These are phyloP conservation scores for Loripinus fragilis DNA, from an alignment of 2,888 invertebrate species.

Conservation along the genomic window DNA sequence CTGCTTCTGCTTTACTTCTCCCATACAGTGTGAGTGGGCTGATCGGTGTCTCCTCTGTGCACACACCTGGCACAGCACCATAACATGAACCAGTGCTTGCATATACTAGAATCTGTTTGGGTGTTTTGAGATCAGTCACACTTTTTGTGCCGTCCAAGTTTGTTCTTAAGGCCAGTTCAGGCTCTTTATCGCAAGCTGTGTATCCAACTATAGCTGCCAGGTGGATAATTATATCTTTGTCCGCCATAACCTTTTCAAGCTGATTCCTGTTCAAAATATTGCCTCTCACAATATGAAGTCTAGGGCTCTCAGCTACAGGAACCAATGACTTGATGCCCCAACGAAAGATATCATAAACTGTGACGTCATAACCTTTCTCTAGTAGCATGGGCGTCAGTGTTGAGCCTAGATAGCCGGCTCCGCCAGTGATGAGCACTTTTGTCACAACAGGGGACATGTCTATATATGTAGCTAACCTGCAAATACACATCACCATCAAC, in stretches of 20 bases:
- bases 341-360: conserved; percentile 78
- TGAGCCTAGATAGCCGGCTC: conserved; percentile 82
- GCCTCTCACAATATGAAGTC: conserved; percentile 66
- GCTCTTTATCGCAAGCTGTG: conserved; percentile 82
- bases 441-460: too few species aligned
- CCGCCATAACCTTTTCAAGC: conserved; percentile 69
- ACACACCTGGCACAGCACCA: conserved; percentile 81
- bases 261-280: conserved; percentile 76
- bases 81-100: conserved; percentile 83
- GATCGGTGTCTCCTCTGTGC: conserved; percentile 81
- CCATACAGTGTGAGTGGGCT: conserved; percentile 82
- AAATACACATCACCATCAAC: too few species aligned
- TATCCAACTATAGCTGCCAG: conserved; percentile 83
- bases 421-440: conserved; percentile 76
- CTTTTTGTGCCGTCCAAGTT: conserved; percentile 80
- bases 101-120: conserved; percentile 79
- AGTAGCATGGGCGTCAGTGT: conserved; percentile 79
- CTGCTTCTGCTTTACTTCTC: conserved; percentile 81
- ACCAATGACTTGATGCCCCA: conserved; percentile 78
- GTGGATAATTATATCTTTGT: conserved; percentile 79
- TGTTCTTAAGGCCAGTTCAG: conserved; percentile 73
- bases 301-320: conserved; percentile 60
- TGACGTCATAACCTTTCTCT: conserved; percentile 77
- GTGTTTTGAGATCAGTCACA: conserved; percentile 71
- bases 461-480: too few species aligned